Evolutionary conservation across 2,797 vertebrate species (phyloP).

Genomic region (Danio jaintianensis): DNA sequence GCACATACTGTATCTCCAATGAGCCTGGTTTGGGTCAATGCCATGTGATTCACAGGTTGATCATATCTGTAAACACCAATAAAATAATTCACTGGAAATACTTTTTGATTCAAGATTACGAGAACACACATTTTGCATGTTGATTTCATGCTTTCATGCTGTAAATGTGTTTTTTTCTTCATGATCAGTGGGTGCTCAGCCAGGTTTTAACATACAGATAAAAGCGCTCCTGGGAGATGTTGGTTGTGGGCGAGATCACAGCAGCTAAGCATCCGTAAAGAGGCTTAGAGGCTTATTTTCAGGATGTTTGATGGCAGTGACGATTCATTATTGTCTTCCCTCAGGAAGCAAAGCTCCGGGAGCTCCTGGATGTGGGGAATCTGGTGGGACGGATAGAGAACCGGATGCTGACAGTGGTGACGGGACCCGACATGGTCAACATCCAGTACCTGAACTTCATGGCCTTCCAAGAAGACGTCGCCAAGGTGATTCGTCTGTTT

Average conservation of each 20-base stretch:
- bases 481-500: conserved; percentile 87
- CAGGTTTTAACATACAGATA: background rate
- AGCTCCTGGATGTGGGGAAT: conserved; percentile 92
- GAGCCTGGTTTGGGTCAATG: too few species aligned
- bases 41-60: too few species aligned
- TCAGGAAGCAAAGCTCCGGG: conserved; percentile 95
- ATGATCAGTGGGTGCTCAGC: background rate
- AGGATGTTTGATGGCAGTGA: background rate
- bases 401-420: conserved; percentile 95
- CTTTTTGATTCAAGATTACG: too few species aligned
- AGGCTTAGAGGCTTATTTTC: conserved; percentile 18
- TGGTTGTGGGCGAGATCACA: background rate
- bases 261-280: conserved; percentile 15
- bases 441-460: conserved; percentile 96
- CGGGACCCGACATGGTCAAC: conserved; percentile 93
- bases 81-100: too few species aligned
- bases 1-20: too few species aligned
- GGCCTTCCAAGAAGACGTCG: conserved; percentile 94
- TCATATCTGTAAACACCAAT: too few species aligned
- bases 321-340: conserved; percentile 42
- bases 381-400: conserved; percentile 91
- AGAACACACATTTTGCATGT: too few species aligned
- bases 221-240: conserved; percentile 2
- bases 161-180: background rate
- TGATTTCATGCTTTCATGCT: too few species aligned